These are phyloP conservation scores for Alectoris magna DNA, from an alignment of 2,797 vertebrate species.

Conservation along the genomic window DNA sequence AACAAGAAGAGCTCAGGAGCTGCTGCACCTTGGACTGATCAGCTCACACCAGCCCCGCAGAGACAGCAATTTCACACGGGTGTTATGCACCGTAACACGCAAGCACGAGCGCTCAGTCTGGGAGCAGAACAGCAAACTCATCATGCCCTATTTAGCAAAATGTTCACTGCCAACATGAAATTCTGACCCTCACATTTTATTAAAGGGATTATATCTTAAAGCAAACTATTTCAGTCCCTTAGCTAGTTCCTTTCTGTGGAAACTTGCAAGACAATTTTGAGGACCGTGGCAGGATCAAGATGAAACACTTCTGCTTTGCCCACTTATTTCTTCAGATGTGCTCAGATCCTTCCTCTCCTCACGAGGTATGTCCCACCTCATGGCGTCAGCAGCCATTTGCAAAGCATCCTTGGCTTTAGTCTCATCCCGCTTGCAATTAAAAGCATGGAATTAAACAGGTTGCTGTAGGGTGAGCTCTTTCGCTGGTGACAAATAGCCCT, in stretches of 20 bases:
- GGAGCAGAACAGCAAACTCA: slow-evolving; percentile 42
- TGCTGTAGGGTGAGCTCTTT: background rate
- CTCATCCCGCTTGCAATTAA: background rate
- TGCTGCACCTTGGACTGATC: background rate
- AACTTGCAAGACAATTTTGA: slow-evolving; percentile 58
- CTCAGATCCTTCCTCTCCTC: background rate
- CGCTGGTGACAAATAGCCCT: background rate
- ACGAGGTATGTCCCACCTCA: fast-evolving
- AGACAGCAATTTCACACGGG: slow-evolving; percentile 25
- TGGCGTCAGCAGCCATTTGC: background rate
- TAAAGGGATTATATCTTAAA: slow-evolving; percentile 63
- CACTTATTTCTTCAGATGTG: background rate
- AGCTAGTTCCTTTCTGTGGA: slow-evolving; percentile 24
- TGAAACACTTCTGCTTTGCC: slow-evolving; percentile 47
- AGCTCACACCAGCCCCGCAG: background rate
- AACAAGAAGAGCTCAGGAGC: background rate
- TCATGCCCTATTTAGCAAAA: slow-evolving; percentile 60
- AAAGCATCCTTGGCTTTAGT: background rate
- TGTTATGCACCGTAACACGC: background rate
- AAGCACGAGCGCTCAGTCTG: background rate
- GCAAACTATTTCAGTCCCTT: slow-evolving; percentile 47
- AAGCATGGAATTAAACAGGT: background rate
- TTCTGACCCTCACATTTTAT: slow-evolving; percentile 62
- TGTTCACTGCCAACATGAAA: slow-evolving; percentile 13
- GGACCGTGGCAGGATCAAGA: slow-evolving; percentile 45